A percentile compares a stretch with the other conserved stretches of the same genome.
These are phyloP conservation scores for Rutilus rutilus DNA, from an alignment of 2,113 vertebrate species.

Conservation along the genomic window DNA sequence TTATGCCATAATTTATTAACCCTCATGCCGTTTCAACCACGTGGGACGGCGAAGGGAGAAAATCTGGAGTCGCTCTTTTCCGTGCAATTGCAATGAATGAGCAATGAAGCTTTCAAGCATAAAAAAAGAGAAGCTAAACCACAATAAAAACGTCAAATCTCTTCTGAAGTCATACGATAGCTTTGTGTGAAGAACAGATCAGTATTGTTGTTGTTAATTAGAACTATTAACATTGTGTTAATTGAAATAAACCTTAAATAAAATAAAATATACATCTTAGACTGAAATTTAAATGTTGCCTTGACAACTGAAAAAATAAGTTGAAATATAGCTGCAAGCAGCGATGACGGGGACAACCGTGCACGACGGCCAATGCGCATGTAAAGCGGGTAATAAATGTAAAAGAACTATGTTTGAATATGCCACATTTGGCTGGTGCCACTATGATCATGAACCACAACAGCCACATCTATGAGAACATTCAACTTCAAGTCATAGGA, in stretches of 20 bases:
- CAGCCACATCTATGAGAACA: too few species aligned
- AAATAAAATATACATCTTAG: neutral
- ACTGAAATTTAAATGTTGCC: neutral
- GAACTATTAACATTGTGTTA: neutral
- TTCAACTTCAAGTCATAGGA: too few species aligned
- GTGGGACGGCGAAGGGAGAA: neutral
- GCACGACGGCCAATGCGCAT: too few species aligned
- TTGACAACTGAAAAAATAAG: neutral
- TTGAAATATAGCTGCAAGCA: neutral
- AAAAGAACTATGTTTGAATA: too few species aligned
- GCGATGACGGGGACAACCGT: too few species aligned
- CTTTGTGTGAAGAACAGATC: neutral
- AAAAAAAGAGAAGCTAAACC: neutral
- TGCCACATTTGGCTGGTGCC: too few species aligned
- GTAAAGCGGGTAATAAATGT: too few species aligned
- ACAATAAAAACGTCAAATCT: neutral
- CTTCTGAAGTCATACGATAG: neutral
- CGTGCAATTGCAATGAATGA: neutral
- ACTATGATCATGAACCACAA: too few species aligned
- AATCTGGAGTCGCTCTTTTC: neutral
- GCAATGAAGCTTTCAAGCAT: neutral
- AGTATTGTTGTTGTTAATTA: neutral
- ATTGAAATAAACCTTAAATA: neutral
- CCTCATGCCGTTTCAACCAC: neutral
- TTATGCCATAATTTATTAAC: neutral